Conservation (phyloP, 2,888 invertebrate species). For the Busseola fusca region DNA sequence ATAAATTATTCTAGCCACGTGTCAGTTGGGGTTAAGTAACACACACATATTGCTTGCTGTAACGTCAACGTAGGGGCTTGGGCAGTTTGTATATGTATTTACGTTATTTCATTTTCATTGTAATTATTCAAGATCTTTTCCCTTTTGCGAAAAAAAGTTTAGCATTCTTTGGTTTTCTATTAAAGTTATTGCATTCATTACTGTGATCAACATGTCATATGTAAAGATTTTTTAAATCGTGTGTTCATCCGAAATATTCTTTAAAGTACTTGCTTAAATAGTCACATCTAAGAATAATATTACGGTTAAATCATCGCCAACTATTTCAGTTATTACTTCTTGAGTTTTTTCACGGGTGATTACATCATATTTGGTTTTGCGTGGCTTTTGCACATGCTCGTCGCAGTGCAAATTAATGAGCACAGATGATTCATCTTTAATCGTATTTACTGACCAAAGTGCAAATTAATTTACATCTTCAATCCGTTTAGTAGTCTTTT, state of each 20-base stretch:
- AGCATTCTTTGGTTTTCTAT: background rate
- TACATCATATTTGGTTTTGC: constrained; percentile 68
- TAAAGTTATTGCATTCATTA: background rate
- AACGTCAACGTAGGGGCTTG: constrained; percentile 42
- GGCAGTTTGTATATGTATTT: constrained; percentile 29
- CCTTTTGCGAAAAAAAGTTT: constrained; percentile 4
- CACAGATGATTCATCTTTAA: constrained; percentile 61
- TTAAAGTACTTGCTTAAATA: background rate
- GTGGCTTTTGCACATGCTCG: constrained; percentile 59
- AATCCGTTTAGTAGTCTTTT: constrained; percentile 5
- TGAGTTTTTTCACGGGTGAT: constrained; percentile 68
- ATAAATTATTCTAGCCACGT: constrained; percentile 59
- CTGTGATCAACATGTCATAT: background rate
- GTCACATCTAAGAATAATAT: constrained; percentile 17
- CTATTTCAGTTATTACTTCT: constrained; percentile 67
- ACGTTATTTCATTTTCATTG: constrained; percentile 13
- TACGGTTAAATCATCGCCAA: constrained; percentile 59
- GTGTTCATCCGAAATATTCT: background rate
- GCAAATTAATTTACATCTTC: constrained; percentile 26
- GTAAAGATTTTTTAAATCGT: background rate
- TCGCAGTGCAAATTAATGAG: constrained; percentile 49
- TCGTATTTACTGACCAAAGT: constrained; percentile 46
- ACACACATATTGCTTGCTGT: constrained; percentile 48
- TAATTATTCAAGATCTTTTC: constrained; percentile 4
- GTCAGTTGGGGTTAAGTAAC: constrained; percentile 57